Base-by-base conservation (phyloP, 2,888 invertebrate genomes). In the Pimpla rufipes region DNA sequence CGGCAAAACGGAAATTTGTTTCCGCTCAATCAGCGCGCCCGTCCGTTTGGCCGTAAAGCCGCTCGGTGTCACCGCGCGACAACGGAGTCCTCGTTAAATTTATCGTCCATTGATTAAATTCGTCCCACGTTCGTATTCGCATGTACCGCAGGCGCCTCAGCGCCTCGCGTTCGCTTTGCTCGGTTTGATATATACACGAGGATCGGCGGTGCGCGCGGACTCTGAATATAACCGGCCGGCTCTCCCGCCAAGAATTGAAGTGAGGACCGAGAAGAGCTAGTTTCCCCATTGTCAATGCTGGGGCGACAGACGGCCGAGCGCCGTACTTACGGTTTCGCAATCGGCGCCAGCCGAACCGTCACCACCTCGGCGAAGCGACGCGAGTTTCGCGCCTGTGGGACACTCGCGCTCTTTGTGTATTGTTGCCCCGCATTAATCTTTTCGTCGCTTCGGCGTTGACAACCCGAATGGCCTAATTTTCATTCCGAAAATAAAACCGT, bases 61-160 rank as follows among this genome's bases (percentile, higher is more conserved):
- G 66, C 0, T 0, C 55, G 52, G 35, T 66, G 66, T 23, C 64
- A 50, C 29, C 47, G 52, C 47, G 52, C 57, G 79, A 73, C 73
- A 67, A 74, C 66, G 67, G 45, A 55, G 66, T 71, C 66, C 66
- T 62, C 68, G 52, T 70, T 75, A 47, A 70, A 83, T 80, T 83
- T 83, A 83, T 83, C 64, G 80, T 62, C 64, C 68, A 83, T 83
- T 83, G 80, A 83, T 83, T 83, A 79, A 83, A 75, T 80, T 83
- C 83, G 70, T 70, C 80, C 80, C 80, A 83, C 83, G 70, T 40
- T 62, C 50, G 66, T 35, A 64, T 35, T 59, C 55, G 29, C 57
- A 23, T 67, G 18, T 37, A 11, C n/a, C 50, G 16, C 23, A 35
- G 16, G 42, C 57, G 29, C 37, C 45, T 16, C 18, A 18, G 13